Evolutionary conservation across 1,140 invertebrate species (phyloP).

Genomic region (Wiebesia pumilae): DNA sequence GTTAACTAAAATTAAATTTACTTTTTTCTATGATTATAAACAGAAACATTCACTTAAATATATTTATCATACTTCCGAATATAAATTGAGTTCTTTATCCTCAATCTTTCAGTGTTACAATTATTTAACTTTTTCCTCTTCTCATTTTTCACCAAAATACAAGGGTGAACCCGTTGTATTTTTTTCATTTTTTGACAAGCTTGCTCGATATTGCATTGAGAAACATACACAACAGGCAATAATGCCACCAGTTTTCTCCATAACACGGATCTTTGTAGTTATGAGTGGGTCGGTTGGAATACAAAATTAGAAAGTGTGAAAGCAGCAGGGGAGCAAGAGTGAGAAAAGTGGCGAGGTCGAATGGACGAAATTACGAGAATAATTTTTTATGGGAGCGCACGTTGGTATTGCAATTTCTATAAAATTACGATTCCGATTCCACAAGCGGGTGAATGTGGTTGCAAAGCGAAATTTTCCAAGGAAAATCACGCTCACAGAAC

Average conservation of each 20-base stretch:
- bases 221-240: not conserved
- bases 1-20: no score
- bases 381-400: conserved; percentile 34
- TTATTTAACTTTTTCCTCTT: no score
- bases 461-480: conserved; percentile 13
- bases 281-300: not conserved
- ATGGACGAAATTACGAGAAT: conserved; percentile 41
- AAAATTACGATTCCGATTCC: conserved; percentile 41
- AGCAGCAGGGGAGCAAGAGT: not conserved
- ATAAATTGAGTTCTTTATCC: no score
- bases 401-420: conserved; percentile 42
- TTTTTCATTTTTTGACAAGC: no score
- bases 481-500: conserved; percentile 13
- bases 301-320: conserved; percentile 5
- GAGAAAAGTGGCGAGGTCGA: not conserved
- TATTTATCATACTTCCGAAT: no score
- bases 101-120: no score
- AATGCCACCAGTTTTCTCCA: not conserved
- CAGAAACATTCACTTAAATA: no score
- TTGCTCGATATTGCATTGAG: no score
- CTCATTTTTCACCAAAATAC: no score
- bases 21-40: no score
- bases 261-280: not conserved
- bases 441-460: not conserved
- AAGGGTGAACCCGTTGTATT: no score